A percentile compares a stretch with the other conserved stretches of the same genome.
These are phyloP conservation scores for Lacanobia wlatinum DNA, from an alignment of 2,888 invertebrate genomes.

Conservation along the genomic window DNA sequence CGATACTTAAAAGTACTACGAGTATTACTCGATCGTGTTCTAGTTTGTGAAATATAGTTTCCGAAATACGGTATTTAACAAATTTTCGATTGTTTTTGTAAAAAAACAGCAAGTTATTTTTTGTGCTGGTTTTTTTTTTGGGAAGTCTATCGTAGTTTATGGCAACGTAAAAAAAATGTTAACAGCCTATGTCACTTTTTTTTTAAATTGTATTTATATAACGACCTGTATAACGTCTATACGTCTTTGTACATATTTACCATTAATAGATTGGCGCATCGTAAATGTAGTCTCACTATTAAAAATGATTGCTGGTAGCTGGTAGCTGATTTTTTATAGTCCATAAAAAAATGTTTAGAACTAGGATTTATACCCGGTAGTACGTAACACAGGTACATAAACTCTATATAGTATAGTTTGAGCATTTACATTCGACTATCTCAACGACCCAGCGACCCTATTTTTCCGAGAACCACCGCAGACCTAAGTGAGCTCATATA, in stretches of 20 bases:
- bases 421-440: background rate
- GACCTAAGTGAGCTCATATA: constrained; percentile 30
- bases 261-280: too few species aligned
- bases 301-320: too few species aligned
- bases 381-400: too few species aligned
- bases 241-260: too few species aligned
- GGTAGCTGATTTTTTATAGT: too few species aligned
- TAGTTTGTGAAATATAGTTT: constrained; percentile 17
- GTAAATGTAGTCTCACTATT: too few species aligned
- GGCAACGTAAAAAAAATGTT: background rate
- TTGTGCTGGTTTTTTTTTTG: background rate
- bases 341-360: too few species aligned
- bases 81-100: background rate
- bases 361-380: too few species aligned
- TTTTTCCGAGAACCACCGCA: constrained; percentile 23
- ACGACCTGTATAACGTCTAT: too few species aligned
- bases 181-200: too few species aligned
- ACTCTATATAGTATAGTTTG: background rate
- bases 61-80: background rate
- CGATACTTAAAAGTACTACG: constrained; percentile 3
- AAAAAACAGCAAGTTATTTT: background rate
- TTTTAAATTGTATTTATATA: too few species aligned
- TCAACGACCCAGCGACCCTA: background rate
- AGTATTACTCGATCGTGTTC: background rate
- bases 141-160: background rate